Base-by-base conservation (phyloP, 2,797 vertebrate species). In the Tachyglossus aculeatus region DNA sequence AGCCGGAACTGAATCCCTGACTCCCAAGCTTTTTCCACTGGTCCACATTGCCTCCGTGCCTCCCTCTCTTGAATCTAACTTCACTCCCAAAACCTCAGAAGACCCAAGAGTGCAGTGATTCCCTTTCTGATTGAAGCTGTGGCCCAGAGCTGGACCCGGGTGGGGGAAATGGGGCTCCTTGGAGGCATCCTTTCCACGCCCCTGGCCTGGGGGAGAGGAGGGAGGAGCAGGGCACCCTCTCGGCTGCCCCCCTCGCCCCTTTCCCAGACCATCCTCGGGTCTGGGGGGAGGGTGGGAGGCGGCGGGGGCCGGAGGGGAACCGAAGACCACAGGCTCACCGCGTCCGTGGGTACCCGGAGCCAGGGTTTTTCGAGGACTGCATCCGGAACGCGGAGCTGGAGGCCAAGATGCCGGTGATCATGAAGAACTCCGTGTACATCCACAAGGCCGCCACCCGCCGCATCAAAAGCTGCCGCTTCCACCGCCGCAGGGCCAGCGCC, bases 341-440 rank as follows among this genome's bases (percentile, higher is more conserved):
- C 16, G 25, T 22, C 58, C 25, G 57, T 24, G 2, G n/a, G 8
- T 5, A 64, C 16, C 10, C 43, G 27, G 4, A n/a, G n/a, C n/a
- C 88, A 99, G 98, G 85, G 76, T 99, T 99, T 90, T 99, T 99
- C 21, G 97, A 99, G 78, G 98, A 99, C 76, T 99, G 98, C 63
- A 99, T 99, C 91, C 95, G 95, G 71, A 96, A 95, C 0, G 95
- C 98, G 0, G 97, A 98, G 90, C 93, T 99, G 33, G 98, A 99
- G 71, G 97, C 97, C 65, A 98, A 98, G 91, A 96, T 98, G 74
- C 97, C 98, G 0, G 92, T 95, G 11, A 99, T 99, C 70, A 99
- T 99, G 98, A 99, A 98, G 90, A 99, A 99, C 50, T 96, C 97
- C 0, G 96, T 99, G 74, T 99, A 99, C 74, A 93, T 99, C 72